Evolutionary conservation across 2,888 invertebrate species (phyloP).

Genomic region (Mesorhabditis belari): DNA sequence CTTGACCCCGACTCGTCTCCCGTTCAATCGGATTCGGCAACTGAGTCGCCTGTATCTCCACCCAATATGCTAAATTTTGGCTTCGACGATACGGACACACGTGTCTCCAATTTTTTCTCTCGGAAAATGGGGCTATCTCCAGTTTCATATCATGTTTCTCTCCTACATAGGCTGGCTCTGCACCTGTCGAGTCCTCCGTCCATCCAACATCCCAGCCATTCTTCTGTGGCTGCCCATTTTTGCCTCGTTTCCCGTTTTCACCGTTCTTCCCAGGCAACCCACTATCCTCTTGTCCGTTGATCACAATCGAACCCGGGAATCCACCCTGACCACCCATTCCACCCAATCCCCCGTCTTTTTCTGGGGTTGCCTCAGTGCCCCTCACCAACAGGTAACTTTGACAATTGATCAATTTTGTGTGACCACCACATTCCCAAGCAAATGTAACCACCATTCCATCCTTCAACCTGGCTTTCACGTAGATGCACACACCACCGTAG

Average conservation of each 20-base stretch:
- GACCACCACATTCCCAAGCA: background rate
- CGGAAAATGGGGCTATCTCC: background rate
- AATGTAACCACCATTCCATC: no score
- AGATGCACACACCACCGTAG: no score
- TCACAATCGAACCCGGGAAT: background rate
- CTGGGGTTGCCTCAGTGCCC: slow-evolving; percentile 3
- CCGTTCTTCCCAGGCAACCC: slow-evolving; percentile 3
- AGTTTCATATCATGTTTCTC: background rate
- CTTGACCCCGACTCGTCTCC: background rate
- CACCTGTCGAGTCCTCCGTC: background rate
- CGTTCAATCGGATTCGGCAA: background rate
- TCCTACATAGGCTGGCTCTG: background rate
- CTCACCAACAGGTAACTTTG: slow-evolving; percentile 1
- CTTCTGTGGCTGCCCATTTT: background rate
- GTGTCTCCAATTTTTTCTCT: background rate
- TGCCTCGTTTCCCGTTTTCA: slow-evolving; percentile 2
- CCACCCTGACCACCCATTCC: slow-evolving; percentile 2
- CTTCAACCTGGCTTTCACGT: no score
- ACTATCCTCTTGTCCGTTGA: background rate
- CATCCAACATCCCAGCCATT: slow-evolving; percentile 5
- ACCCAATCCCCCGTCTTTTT: slow-evolving; percentile 3
- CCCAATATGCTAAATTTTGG: background rate
- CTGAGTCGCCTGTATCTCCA: background rate
- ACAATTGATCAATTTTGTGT: background rate
- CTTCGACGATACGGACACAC: background rate